Evolutionary conservation across 2,797 vertebrate genomes (phyloP).

Genomic region (Gallirallus australis): DNA sequence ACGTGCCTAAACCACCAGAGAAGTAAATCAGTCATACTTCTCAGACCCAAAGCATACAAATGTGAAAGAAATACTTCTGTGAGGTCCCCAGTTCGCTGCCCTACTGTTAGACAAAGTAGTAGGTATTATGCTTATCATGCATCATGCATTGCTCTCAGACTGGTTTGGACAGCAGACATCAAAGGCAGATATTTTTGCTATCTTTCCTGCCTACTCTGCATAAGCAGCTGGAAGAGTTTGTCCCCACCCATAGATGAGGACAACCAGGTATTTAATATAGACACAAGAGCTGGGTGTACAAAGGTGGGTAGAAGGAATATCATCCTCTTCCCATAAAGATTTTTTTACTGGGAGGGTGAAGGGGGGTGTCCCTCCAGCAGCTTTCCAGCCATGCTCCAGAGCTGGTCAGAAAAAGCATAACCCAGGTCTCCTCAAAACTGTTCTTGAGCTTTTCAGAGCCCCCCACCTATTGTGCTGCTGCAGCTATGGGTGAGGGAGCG

Average conservation of each 20-base stretch:
- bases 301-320: not conserved
- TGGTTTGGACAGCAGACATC: not conserved
- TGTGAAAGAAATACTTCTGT: not conserved
- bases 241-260: not conserved
- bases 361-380: not conserved
- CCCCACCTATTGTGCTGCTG: not conserved
- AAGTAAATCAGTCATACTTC: not conserved
- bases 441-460: not conserved
- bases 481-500: not conserved
- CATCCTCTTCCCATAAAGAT: not conserved
- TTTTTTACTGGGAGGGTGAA: not conserved
- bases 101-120: not conserved
- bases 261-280: not conserved
- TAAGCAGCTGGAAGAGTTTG: not conserved
- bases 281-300: not conserved
- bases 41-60: not conserved
- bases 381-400: not conserved
- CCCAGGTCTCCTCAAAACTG: not conserved
- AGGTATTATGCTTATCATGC: too few relatives aligned
- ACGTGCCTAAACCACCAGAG: not conserved
- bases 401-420: not conserved
- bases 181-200: not conserved
- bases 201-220: not conserved
- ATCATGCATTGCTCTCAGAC: not conserved
- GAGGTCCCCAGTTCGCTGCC: not conserved